These are phyloP conservation scores for Lepetodrilus schrolli DNA, from an alignment of 2,888 invertebrate genomes.

Conservation along the genomic window DNA sequence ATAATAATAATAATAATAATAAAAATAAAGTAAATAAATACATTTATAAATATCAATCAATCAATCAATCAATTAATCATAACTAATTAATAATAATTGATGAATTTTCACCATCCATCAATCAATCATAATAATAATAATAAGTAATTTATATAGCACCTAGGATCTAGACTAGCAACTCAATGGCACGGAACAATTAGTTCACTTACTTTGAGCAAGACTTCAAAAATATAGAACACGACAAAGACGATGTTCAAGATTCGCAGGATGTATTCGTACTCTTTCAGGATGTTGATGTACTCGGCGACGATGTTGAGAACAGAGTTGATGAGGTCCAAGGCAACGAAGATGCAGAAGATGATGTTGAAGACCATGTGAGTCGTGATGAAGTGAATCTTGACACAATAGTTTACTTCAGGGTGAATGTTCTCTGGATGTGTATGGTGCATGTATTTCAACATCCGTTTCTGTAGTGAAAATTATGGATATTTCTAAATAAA, in stretches of 20 bases:
- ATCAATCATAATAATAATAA: too few species aligned
- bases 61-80: too few species aligned
- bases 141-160: too few species aligned
- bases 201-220: constrained; percentile 55
- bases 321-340: constrained; percentile 56
- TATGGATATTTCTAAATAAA: too few species aligned
- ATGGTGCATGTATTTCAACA: constrained; percentile 46
- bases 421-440: constrained; percentile 36
- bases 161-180: background rate
- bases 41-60: too few species aligned
- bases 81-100: too few species aligned
- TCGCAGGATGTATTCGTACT: constrained; percentile 45
- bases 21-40: too few species aligned
- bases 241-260: constrained; percentile 58
- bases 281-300: constrained; percentile 42
- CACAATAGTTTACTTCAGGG: constrained; percentile 34
- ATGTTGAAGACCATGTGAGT: constrained; percentile 50
- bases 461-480: constrained; percentile 49
- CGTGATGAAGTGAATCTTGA: constrained; percentile 37
- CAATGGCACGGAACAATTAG: background rate
- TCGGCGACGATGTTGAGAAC: constrained; percentile 50
- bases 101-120: too few species aligned
- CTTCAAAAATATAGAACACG: constrained; percentile 60
- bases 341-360: constrained; percentile 51
- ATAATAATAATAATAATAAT: too few species aligned